Evolutionary conservation across 2,888 invertebrate species (phyloP).

Genomic region (Chrysina gloriosa): DNA sequence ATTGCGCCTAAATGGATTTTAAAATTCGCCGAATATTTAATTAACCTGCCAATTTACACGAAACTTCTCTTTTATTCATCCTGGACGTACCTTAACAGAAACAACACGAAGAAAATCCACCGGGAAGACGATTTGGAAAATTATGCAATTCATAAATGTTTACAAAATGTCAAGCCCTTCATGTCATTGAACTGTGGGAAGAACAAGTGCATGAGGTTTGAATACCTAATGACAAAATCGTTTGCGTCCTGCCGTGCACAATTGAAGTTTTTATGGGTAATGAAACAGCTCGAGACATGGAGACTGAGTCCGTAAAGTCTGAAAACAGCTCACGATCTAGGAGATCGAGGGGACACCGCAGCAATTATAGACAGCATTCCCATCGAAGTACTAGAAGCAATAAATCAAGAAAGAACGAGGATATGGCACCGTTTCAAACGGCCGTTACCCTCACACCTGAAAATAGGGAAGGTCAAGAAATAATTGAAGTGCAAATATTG

Average conservation of each 20-base stretch:
- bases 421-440: constrained; percentile 90
- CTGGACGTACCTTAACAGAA: neutral
- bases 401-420: constrained; percentile 73
- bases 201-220: constrained; percentile 34
- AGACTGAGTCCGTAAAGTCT: constrained; percentile 94
- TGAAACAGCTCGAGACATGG: constrained; percentile 75
- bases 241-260: neutral
- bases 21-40: constrained; percentile 19
- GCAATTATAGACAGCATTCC: constrained; percentile 73
- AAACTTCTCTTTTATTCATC: neutral
- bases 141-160: constrained; percentile 34
- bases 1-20: constrained; percentile 17
- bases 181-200: constrained; percentile 45
- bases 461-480: constrained; percentile 86
- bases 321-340: constrained; percentile 88
- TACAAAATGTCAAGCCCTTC: constrained; percentile 45
- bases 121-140: neutral
- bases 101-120: neutral
- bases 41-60: neutral
- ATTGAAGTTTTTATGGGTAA: constrained; percentile 62
- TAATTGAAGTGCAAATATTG: constrained; percentile 95
- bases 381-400: constrained; percentile 77
- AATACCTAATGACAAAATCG: constrained; percentile 38
- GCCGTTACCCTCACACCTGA: constrained; percentile 85
- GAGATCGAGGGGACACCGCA: constrained; percentile 73